Percentiles rank a stretch among this genome's conserved stretches.
These are phyloP conservation scores for Daphoenositta chrysoptera DNA, from an alignment of 2,113 vertebrate species.

Conservation along the genomic window DNA sequence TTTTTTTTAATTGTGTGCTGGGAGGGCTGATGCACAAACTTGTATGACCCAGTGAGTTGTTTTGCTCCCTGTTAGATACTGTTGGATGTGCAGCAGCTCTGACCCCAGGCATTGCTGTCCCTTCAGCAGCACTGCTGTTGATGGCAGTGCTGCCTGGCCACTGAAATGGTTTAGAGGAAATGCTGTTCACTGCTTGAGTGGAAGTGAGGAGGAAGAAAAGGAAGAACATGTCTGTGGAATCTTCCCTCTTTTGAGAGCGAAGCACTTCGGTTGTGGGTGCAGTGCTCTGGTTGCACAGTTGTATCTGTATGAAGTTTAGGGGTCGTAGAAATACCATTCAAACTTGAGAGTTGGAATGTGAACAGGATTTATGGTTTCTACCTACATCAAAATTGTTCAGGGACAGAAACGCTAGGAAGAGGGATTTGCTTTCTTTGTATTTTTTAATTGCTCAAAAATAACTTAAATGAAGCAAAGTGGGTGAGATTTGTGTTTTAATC, in stretches of 20 bases:
- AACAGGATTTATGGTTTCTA: not conserved
- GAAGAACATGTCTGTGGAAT: not conserved
- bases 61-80: not conserved
- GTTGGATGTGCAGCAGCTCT: not conserved
- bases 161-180: not conserved
- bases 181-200: not conserved
- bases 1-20: not conserved
- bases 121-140: not conserved
- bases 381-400: not conserved
- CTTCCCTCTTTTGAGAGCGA: not conserved
- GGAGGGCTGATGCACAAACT: not conserved
- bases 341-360: not conserved
- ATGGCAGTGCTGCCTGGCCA: not conserved
- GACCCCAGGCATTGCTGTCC: not conserved
- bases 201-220: not conserved
- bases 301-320: rapidly evolving
- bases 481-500: not conserved
- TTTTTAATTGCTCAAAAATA: not conserved
- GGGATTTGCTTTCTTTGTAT: not conserved
- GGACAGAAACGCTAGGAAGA: not conserved
- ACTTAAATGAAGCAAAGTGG: not conserved
- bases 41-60: not conserved
- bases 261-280: not conserved
- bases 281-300: not conserved
- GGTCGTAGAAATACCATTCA: not conserved